Base-by-base conservation (phyloP, 2,888 invertebrate species). In the Drosophila limbata region DNA sequence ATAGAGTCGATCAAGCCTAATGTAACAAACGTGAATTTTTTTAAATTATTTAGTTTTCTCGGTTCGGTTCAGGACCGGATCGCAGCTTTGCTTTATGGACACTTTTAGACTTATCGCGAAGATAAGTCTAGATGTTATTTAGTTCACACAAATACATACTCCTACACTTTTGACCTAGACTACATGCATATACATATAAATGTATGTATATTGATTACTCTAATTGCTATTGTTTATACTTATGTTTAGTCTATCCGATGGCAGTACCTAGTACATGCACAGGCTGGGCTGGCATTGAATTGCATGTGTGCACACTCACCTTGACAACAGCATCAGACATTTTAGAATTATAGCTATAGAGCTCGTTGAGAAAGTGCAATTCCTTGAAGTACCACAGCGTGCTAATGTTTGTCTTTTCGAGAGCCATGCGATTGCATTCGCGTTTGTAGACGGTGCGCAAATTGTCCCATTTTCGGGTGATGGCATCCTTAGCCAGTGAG, bases 341-440 rank as follows among this genome's bases (percentile, higher is more conserved):
- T 68, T 90, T 89, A 19, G 89, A 84, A 53, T 89, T 88, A 21
- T 89, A 90, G 51, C 91, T 91, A 61, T 91, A 91, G 13, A 91
- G 79, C 25, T 89, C 88, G 73, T 91, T 91, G 13, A 91, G 81
- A 31, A 91, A 91, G 52, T 91, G 89, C 39, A 91, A 64, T 51
- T 91, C 91, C 68, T 89, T 90, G 28, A 91, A 91, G 70, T 91
- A 91, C 91, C 91, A 91, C 31, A 91, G 68, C 3, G 91, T 91
- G 69, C 91, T 91, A 8, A 91, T 82, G 59, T 91, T 91, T 6
- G 91, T 91, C 64, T 90, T 89, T 42, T 91, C 91, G 45, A 90
- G 74, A 0, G 91, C 81, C 91, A 91, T 91, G 5, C 91, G 91
- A 83, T 91, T 91, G 59, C 91, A 91, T 70, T 91, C 91, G n/a